phyloP scores from a whole-genome alignment of 1,140 invertebrate genomes.

The Ceratoteleas bidentatus region DNA sequence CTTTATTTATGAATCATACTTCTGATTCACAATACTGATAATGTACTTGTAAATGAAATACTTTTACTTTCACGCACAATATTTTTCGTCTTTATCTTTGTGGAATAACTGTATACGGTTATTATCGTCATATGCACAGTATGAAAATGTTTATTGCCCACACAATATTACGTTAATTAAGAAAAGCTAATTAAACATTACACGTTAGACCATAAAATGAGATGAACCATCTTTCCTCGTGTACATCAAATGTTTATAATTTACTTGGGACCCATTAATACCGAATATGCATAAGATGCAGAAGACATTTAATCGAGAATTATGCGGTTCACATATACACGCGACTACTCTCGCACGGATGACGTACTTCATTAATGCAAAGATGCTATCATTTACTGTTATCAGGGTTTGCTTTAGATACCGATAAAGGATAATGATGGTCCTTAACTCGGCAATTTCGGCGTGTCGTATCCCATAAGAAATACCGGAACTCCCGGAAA shows the following conservation, averaged over 20 bases:
- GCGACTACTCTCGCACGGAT: slow-evolving; percentile 1
- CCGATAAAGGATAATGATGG: slow-evolving; percentile 22
- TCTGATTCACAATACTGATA: no score
- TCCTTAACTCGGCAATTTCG: slow-evolving; percentile 5
- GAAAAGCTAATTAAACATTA: background rate
- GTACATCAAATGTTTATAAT: slow-evolving; percentile 1
- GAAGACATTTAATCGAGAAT: slow-evolving; percentile 15
- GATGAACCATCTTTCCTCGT: background rate
- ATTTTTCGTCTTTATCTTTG: no score
- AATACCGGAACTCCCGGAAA: slow-evolving; percentile 4
- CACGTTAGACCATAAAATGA: background rate
- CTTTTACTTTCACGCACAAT: no score
- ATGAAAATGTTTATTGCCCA: no score
- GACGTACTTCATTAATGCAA: slow-evolving; percentile 24
- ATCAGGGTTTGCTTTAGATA: slow-evolving; percentile 20
- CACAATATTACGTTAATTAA: background rate
- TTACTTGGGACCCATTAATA: background rate
- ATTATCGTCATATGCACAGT: no score
- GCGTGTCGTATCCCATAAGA: slow-evolving; percentile 7
- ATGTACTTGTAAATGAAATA: no score
- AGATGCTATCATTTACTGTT: slow-evolving; percentile 20
- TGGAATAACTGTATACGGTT: no score
- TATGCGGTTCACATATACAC: slow-evolving; percentile 1
- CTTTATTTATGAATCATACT: no score
- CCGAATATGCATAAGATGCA: slow-evolving; percentile 2